Base-by-base conservation (phyloP, 2,888 invertebrate genomes). In the Chaitophorus viminalis region DNA sequence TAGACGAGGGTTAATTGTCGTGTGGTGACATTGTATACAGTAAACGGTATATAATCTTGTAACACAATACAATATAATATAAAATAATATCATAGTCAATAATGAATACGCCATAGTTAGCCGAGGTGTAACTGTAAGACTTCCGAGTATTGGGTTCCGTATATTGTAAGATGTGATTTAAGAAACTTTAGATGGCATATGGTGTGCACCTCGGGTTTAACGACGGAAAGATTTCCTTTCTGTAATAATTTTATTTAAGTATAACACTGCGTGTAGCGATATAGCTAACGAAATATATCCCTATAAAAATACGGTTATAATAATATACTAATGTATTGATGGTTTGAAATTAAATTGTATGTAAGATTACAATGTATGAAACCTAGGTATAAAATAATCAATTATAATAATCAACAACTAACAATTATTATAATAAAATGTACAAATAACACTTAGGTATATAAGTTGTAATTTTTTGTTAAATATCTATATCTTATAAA, bases 111-210 rank as follows among this genome's bases (percentile, higher is more conserved):
- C 52, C 36, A 1, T 14, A 29, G 36, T 33, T n/a, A 68, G 85
- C 29, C 54, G 70, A 36, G 70, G 29, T n/a, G n/a, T 8, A 52
- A 39, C 60, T 65, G 39, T 87, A 87, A 33, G 86, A 87, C 86
- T 87, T 87, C 86, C 72, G 86, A 65, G 72, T 87, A 87, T 87
- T 79, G 60, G 60, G 72, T 87, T 87, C 60, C 79, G n/a, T 36
- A 33, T 8, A n/a, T 54, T 68, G 6, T 76, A 84, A 84, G 86
- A 87, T 79, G 86, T 79, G 86, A 87, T 79, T 79, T 60, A 68
- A 87, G 79, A 72, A 79, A 87, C 79, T 46, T 54, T 54, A 86
- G 86, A 87, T 31, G 79, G 39, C 79, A 84, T 77, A 39, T 60
- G 74, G 83, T 36, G 39, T 14, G 17, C 17, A 36, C 21, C 74